Evolutionary conservation across 2,113 vertebrate species (phyloP), one percentile per base, ranked within the genome.

Genomic region (Caracal caracal): DNA sequence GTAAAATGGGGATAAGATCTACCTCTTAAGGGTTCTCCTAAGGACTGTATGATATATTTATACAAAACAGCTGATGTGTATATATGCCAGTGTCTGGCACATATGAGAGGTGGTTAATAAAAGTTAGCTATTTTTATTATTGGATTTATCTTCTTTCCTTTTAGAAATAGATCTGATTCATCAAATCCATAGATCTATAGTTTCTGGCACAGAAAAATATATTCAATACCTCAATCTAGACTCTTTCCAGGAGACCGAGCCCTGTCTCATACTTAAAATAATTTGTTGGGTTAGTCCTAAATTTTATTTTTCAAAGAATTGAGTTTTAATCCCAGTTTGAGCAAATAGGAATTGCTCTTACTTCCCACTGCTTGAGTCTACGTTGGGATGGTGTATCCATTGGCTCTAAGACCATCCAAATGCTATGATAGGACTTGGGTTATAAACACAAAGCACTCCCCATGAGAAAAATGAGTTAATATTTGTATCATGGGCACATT

Each of bases 121-220:
- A 75, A 83, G 49, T 33, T 43, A 93, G 70, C 15, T 96, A 40
- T 82, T 90, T 95, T 92, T 83, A 71, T 89, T 83, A 71, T 65
- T 71, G 66, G 33, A 40, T 89, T 85, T 71, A 53, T 65, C 75
- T 76, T 90, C 80, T 88, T 89, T 89, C 61, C 28, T 95, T 81
- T 97, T 86, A 63, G 68, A 96, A 96, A 37, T 82, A 76, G 59
- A 71, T 71, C 35, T 86, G 79, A 76, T 71, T 92, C 33, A 95
- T 81, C 26, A 70, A 47, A 70, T 76, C 43, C 24, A 49, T 63
- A 30, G 30, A 20, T 49, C 22, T 76, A 22, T 80, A 75, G 3
- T 53, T 95, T 86, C 73, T 80, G 49, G 71, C 63, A 94, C 20
- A 95, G 53, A n/a, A 93, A 95, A 96, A 86, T 88, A 28, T 56